Evolutionary conservation across 2,797 vertebrate genomes (phyloP).

Genomic region (Prionace glauca): DNA sequence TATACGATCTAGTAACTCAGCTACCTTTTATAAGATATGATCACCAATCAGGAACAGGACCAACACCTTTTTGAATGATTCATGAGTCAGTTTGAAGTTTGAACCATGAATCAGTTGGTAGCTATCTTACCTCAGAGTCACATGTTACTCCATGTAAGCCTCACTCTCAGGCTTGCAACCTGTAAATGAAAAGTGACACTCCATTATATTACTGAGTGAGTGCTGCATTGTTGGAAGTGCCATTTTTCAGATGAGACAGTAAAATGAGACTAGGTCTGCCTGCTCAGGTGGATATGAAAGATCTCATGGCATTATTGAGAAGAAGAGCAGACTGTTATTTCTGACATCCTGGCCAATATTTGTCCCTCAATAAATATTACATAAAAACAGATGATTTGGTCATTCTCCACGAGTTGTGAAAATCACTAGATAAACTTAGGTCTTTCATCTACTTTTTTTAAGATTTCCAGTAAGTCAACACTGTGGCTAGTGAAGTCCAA

Average conservation of each 20-base stretch:
- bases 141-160: background rate
- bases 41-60: background rate
- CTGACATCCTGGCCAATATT: background rate
- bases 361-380: background rate
- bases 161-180: background rate
- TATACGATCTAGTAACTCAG: background rate
- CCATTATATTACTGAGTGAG: background rate
- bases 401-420: background rate
- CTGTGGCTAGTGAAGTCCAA: background rate
- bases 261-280: background rate
- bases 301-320: background rate
- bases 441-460: background rate
- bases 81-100: background rate
- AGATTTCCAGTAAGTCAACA: background rate
- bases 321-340: background rate
- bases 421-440: background rate
- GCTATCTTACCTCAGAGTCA: background rate
- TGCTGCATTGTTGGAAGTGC: background rate
- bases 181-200: background rate
- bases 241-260: background rate
- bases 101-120: background rate
- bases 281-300: background rate
- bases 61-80: background rate
- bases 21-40: background rate
- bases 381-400: background rate